phyloP scores from a whole-genome alignment of 35 echinoderm and acorn worm species.

The Apostichopus parvimensis region DNA sequence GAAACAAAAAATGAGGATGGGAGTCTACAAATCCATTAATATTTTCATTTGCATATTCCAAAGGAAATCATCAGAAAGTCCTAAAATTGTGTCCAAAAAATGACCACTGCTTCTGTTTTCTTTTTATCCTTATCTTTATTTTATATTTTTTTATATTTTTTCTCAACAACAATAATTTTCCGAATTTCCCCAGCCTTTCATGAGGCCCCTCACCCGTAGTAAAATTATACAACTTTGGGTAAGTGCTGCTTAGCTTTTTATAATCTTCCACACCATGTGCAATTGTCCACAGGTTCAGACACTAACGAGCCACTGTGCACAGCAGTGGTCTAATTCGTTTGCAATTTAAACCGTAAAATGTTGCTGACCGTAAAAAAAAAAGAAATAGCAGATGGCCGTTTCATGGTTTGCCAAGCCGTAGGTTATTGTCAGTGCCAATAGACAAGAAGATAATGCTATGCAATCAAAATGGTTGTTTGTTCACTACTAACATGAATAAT shows the following conservation, averaged over 20 bases:
- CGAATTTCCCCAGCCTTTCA: neutral
- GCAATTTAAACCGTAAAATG: conserved; percentile 1
- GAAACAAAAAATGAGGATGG: neutral
- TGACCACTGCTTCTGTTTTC: neutral
- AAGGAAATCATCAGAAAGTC: neutral
- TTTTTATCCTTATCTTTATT: neutral
- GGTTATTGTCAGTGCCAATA: too few relatives aligned
- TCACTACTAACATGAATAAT: too few relatives aligned
- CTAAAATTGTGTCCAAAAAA: conserved; percentile 5
- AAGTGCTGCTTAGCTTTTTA: neutral
- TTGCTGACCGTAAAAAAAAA: neutral
- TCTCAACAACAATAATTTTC: neutral
- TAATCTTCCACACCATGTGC: neutral
- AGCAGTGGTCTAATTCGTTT: neutral
- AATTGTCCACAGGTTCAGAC: neutral
- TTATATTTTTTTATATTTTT: neutral
- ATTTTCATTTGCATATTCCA: neutral
- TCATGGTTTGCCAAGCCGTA: too few relatives aligned
- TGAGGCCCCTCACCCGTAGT: neutral
- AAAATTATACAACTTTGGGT: neutral
- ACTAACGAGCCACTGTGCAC: neutral
- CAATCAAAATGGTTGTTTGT: too few relatives aligned
- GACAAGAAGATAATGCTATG: too few relatives aligned
- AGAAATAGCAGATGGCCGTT: neutral
- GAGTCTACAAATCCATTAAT: neutral